Percentiles rank a stretch among this genome's conserved stretches.
phyloP scores from a whole-genome alignment of 2,113 vertebrate genomes.

The cat (Felis catus) region DNA sequence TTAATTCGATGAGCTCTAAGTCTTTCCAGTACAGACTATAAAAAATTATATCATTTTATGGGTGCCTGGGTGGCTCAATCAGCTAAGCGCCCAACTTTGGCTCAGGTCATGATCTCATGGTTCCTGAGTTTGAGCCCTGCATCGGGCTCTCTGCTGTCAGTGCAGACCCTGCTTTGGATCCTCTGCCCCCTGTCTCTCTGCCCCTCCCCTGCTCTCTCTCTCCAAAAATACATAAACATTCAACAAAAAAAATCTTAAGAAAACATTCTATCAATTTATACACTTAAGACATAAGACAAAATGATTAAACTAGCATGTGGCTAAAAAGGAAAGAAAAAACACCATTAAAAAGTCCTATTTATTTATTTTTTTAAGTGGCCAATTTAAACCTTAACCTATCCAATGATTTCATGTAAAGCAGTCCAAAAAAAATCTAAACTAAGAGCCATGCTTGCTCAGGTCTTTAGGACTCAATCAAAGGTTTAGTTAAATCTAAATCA shows the following conservation, averaged over 20 bases:
- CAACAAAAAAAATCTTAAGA: too few species aligned
- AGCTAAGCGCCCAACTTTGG: too few species aligned
- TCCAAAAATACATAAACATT: too few species aligned
- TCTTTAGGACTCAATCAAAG: conserved; percentile 21
- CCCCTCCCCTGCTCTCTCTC: too few species aligned
- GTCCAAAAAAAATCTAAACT: neutral
- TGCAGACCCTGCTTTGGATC: too few species aligned
- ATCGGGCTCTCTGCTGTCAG: too few species aligned
- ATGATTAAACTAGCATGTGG: neutral
- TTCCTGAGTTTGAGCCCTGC: too few species aligned
- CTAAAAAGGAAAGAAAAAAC: neutral
- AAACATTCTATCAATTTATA: conserved; percentile 4
- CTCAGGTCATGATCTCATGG: too few species aligned
- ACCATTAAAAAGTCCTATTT: neutral
- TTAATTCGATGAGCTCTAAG: neutral
- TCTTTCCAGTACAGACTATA: neutral
- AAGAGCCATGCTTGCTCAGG: neutral
- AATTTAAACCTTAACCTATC: neutral
- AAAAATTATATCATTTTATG: neutral
- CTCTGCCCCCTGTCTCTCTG: too few species aligned
- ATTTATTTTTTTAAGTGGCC: neutral
- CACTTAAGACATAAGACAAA: neutral
- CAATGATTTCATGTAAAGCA: conserved; percentile 7
- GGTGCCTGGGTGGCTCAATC: too few species aligned
- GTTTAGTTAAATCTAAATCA: conserved; percentile 24